phyloP scores from a whole-genome alignment of 2,797 vertebrate genomes.

The Sebastes kiyomatsui region DNA sequence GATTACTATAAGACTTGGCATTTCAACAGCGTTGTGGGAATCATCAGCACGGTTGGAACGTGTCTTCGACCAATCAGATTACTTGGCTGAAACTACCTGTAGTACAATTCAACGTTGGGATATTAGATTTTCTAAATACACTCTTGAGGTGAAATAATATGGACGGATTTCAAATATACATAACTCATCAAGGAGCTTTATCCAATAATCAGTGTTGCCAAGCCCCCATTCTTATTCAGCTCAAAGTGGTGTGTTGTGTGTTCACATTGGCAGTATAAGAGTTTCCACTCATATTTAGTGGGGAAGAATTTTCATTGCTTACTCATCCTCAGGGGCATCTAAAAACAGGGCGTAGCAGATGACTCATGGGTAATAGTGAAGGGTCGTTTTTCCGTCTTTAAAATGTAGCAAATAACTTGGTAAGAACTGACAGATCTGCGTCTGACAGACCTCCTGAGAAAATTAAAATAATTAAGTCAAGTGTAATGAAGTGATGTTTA shows the following conservation, averaged over 20 bases:
- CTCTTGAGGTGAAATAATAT: constrained; percentile 27
- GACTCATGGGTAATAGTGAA: constrained; percentile 41
- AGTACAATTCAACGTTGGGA: not conserved
- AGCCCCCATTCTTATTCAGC: constrained; percentile 8
- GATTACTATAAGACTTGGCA: not conserved
- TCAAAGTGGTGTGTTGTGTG: not conserved
- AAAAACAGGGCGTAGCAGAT: constrained; percentile 55
- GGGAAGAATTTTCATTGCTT: constrained; percentile 39
- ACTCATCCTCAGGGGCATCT: constrained; percentile 63
- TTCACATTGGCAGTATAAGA: not conserved
- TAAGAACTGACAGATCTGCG: not conserved
- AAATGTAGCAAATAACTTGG: constrained; percentile 22
- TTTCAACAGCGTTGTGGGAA: constrained; percentile 5
- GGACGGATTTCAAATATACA: constrained; percentile 16
- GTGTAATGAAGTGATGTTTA: constrained; percentile 1
- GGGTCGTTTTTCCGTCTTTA: constrained; percentile 18
- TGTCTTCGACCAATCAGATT: constrained; percentile 30
- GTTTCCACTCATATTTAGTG: not conserved
- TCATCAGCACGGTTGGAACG: constrained; percentile 15
- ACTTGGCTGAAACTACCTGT: constrained; percentile 18
- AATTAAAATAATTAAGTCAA: constrained; percentile 10
- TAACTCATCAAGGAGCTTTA: constrained; percentile 8
- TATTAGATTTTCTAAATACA: constrained; percentile 16
- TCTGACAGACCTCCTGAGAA: not conserved
- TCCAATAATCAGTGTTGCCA: not conserved